These are phyloP conservation scores for Cyaniris semiargus DNA, from an alignment of 2,888 invertebrate species.

Conservation along the genomic window DNA sequence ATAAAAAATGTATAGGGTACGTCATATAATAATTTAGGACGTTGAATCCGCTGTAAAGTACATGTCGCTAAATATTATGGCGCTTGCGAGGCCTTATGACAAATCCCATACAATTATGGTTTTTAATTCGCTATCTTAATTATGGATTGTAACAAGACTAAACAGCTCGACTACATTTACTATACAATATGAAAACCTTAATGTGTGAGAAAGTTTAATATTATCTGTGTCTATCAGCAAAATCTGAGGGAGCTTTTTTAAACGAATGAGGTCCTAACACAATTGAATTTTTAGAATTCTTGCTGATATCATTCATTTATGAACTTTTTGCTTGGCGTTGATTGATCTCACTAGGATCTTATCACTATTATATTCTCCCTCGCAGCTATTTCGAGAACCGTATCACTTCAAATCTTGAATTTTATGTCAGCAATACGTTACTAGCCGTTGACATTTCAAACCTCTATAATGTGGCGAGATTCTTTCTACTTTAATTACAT, in stretches of 20 bases:
- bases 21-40: too few relatives aligned
- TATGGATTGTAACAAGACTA: too few relatives aligned
- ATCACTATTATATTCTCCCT: conserved; percentile 49
- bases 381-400: conserved; percentile 68
- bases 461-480: conserved; percentile 69
- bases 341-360: conserved; percentile 62
- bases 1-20: too few relatives aligned
- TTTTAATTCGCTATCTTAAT: too few relatives aligned
- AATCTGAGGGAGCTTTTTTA: conserved; percentile 9
- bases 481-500: conserved; percentile 74
- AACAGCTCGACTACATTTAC: too few relatives aligned
- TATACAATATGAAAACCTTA: neutral
- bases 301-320: conserved; percentile 32
- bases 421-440: conserved; percentile 78
- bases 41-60: too few relatives aligned
- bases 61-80: too few relatives aligned
- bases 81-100: too few relatives aligned
- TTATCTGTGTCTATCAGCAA: neutral
- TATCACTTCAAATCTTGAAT: conserved; percentile 72
- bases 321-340: conserved; percentile 57
- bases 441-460: conserved; percentile 65
- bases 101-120: too few relatives aligned
- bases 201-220: neutral
- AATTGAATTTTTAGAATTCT: conserved; percentile 17
- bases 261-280: neutral